Evolutionary conservation across 2,113 vertebrate species (phyloP), one percentile per base, ranked within the genome.

Genomic region (Ciconia stormi): DNA sequence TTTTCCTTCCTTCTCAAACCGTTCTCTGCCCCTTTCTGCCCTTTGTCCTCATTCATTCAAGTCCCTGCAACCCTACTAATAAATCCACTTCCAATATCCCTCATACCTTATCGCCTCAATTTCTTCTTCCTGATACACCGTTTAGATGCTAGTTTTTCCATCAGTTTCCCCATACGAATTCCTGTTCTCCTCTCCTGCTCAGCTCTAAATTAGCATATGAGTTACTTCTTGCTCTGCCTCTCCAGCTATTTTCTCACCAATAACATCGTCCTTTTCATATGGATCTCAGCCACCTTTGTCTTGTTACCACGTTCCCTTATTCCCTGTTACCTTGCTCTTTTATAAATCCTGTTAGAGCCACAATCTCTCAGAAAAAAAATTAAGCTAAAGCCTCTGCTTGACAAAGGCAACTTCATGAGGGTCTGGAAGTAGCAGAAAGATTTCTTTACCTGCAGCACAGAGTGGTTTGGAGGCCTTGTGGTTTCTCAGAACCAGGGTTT

Each of bases 301-400:
- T 26, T 2, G 1, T 63, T 50, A 58, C 16, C 11, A 8, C 0
- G 2, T 67, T 77, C 12, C 27, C 5, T 42, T 79, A 32, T 47
- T 82, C 34, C 38, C 13, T 26, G 29, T 63, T 66, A 86, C 8
- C 19, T 72, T 50, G 13, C 40, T 80, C 17, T 74, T 79, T 76
- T 59, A 55, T n/a, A 63, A 69, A 86, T 47, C 32, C 30, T 40
- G 17, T 82, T 63, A 83, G 16, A 78, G 16, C 16, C 30, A 78
- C 18, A 34, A 2, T 34, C 6, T n/a, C 53, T 59, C n/a, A 49
- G 62, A 63, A 86, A 72, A 72, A 2, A 10, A 79, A 52, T 73
- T 47, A 78, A 65, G 13, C 4, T 72, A 73, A 76, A 97, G n/a
- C 7, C 56, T 77, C 32, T 80, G 16, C 21, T 67, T 14, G 32